These are phyloP conservation scores for Pyxicephalus adspersus DNA, from an alignment of 2,113 vertebrate genomes.

Conservation along the genomic window DNA sequence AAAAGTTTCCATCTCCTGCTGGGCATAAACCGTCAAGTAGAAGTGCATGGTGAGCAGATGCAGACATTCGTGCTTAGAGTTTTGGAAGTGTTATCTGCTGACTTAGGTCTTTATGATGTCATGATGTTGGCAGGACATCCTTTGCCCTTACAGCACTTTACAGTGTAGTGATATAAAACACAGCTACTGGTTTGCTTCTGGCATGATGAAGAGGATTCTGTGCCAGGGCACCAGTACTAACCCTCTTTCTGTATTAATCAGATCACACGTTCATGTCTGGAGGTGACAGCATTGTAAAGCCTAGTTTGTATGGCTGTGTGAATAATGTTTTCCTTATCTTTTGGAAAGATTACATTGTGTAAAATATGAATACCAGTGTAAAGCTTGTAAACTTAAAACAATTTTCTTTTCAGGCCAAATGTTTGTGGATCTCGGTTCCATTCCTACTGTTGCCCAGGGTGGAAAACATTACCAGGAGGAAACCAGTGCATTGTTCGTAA, in stretches of 20 bases:
- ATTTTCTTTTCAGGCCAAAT: slow-evolving; percentile 81
- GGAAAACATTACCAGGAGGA: slow-evolving; percentile 95
- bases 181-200: not conserved
- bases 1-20: not conserved
- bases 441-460: slow-evolving; percentile 97
- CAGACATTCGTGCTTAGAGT: not conserved
- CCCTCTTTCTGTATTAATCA: slow-evolving; percentile 2
- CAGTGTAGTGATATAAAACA: not conserved
- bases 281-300: not conserved
- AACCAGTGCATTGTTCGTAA: slow-evolving; percentile 99
- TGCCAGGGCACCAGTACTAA: slow-evolving; percentile 7
- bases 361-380: not conserved
- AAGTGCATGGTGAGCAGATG: not conserved
- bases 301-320: not conserved
- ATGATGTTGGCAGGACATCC: not conserved
- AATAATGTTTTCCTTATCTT: not conserved
- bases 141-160: slow-evolving; percentile 3
- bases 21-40: not conserved
- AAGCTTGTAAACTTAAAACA: not conserved
- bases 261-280: not conserved
- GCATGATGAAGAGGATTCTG: not conserved
- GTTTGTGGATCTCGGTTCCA: slow-evolving; percentile 97
- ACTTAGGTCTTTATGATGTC: slow-evolving; percentile 9
- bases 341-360: not conserved
- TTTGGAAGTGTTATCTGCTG: slow-evolving; percentile 2